phyloP scores from a whole-genome alignment of 2,113 vertebrate species.

The Rhea pennata region DNA sequence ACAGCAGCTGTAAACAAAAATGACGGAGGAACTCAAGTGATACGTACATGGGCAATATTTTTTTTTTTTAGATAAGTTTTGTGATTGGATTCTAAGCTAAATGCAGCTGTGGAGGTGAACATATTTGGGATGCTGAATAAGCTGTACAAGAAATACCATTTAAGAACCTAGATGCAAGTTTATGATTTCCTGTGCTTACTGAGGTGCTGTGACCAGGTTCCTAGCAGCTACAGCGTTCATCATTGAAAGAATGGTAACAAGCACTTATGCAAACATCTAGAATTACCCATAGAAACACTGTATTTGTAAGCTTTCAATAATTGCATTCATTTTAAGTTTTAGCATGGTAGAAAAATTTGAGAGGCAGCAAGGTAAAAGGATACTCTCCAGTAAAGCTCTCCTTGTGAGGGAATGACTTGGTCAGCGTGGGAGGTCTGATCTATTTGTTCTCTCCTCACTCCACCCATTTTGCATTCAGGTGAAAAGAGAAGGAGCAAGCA shows the following conservation, averaged over 20 bases:
- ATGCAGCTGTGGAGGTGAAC: not conserved
- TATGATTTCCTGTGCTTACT: not conserved
- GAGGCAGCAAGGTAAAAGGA: not conserved
- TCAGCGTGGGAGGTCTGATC: not conserved
- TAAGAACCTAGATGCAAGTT: not conserved
- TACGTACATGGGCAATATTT: not conserved
- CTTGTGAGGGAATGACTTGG: not conserved
- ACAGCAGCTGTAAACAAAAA: not conserved
- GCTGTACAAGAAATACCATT: not conserved
- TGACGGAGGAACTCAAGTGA: not conserved
- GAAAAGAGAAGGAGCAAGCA: not conserved
- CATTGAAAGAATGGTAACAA: not conserved
- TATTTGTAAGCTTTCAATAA: not conserved
- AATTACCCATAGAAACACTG: not conserved
- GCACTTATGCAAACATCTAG: not conserved
- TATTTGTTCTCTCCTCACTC: not conserved
- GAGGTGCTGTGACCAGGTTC: not conserved
- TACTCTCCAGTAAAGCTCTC: not conserved
- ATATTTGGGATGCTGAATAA: not conserved
- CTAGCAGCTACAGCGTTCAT: not conserved
- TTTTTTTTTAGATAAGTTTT: slow-evolving; percentile 6
- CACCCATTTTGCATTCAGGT: not conserved
- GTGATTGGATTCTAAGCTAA: not conserved
- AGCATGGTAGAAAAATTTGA: not conserved
- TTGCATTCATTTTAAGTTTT: not conserved